A percentile compares a stretch with the other conserved stretches of the same genome.
Conservation (phyloP, 2,888 invertebrate genomes). For the Lasioglossum figueresi region DNA sequence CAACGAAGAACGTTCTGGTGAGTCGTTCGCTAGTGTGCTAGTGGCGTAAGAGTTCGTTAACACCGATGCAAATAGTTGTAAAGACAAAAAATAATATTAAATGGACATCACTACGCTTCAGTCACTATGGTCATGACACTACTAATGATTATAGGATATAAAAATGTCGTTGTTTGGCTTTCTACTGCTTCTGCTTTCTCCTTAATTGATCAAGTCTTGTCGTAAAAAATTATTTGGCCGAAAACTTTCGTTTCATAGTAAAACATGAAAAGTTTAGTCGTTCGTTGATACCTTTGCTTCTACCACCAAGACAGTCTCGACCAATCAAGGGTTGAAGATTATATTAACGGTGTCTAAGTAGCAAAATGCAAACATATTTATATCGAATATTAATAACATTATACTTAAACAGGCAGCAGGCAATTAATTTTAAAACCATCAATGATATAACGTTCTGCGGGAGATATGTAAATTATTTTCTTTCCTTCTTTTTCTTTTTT, state of each 20-base stretch:
- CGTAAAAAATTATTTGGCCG: neutral
- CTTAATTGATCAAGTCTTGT: conserved; percentile 69
- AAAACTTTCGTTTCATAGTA: neutral
- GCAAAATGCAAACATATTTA: conserved; percentile 72
- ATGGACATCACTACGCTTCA: conserved; percentile 67
- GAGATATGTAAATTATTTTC: conserved; percentile 58
- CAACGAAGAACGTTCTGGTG: conserved; percentile 42
- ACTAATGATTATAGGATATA: conserved; percentile 59
- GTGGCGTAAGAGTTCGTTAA: conserved; percentile 58
- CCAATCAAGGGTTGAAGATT: conserved; percentile 72
- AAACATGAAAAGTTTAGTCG: neutral
- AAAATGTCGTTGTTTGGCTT: conserved; percentile 58
- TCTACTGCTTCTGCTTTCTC: conserved; percentile 59
- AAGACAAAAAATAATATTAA: conserved; percentile 53
- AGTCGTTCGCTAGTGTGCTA: conserved; percentile 39
- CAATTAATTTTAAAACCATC: conserved; percentile 80
- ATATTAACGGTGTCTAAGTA: conserved; percentile 69
- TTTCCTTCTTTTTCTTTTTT: conserved; percentile 43
- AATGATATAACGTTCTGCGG: conserved; percentile 74
- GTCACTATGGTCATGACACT: conserved; percentile 72
- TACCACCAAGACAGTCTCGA: conserved; percentile 48
- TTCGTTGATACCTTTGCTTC: conserved; percentile 6
- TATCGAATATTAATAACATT: conserved; percentile 72
- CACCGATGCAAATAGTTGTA: conserved; percentile 57
- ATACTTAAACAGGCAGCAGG: conserved; percentile 81